Evolutionary conservation across 1,140 invertebrate species (phyloP).

Genomic region (Drosophila novamexicana): DNA sequence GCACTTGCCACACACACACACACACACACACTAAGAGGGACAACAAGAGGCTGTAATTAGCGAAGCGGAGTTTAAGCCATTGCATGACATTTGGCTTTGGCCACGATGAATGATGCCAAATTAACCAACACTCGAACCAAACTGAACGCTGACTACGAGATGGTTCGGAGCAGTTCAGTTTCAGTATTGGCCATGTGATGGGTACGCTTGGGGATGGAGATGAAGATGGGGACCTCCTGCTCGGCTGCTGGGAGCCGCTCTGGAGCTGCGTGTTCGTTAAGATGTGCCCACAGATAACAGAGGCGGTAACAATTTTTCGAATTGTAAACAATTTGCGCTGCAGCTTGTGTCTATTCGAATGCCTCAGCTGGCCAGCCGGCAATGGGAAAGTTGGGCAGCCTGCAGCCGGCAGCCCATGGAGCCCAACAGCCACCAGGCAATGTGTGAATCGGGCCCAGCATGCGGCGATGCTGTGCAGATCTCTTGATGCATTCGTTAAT

Average conservation of each 20-base stretch:
- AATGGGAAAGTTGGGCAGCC: conserved; percentile 54
- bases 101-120: conserved; percentile 74
- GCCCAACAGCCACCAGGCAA: neutral
- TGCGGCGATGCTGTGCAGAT: conserved; percentile 35
- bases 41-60: conserved; percentile 72
- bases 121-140: conserved; percentile 35
- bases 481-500: conserved; percentile 65
- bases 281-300: conserved; percentile 67
- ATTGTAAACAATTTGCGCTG: conserved; percentile 79
- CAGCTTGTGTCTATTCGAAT: neutral
- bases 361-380: conserved; percentile 13
- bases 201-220: neutral
- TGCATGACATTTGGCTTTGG: conserved; percentile 71
- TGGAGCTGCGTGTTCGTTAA: conserved; percentile 69
- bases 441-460: conserved; percentile 63
- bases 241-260: neutral
- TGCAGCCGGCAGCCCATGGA: neutral
- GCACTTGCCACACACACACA: conserved; percentile 13
- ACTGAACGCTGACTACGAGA: conserved; percentile 7
- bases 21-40: neutral
- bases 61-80: conserved; percentile 54
- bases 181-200: neutral
- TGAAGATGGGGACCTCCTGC: conserved; percentile 32
- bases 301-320: conserved; percentile 71
- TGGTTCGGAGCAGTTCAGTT: conserved; percentile 2